Conservation (phyloP, 2,797 vertebrate genomes). For the Phoebastria nigripes region DNA sequence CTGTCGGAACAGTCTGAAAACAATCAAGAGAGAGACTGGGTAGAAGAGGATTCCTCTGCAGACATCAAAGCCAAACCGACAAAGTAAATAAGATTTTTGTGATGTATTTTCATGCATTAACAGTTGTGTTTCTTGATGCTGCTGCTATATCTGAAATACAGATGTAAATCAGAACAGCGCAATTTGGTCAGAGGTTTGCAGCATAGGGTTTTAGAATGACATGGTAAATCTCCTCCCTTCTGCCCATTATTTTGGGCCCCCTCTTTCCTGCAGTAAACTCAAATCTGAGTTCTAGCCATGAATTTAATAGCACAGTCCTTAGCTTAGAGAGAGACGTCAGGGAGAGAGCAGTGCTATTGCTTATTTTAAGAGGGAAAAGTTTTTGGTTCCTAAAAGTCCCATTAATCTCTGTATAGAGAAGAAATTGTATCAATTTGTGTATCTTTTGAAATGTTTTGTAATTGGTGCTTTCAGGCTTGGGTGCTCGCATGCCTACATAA, state of each 20-base stretch:
- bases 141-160: background rate
- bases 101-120: background rate
- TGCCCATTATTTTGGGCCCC: background rate
- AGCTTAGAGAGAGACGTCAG: background rate
- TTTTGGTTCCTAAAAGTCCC: background rate
- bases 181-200: background rate
- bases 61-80: constrained; percentile 71
- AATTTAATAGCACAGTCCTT: background rate
- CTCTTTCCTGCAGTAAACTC: background rate
- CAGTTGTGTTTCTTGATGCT: background rate
- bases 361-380: background rate
- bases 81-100: constrained; percentile 56
- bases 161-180: background rate
- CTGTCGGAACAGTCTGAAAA: constrained; percentile 51
- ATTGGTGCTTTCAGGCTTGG: constrained; percentile 72
- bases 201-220: background rate
- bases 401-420: background rate
- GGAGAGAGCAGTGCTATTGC: background rate
- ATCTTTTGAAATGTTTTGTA: background rate
- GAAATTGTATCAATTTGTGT: background rate
- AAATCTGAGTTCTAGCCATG: background rate
- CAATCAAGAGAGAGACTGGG: constrained; percentile 53
- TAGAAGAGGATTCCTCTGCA: constrained; percentile 28
- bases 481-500: constrained; percentile 81
- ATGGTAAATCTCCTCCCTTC: background rate